Evolutionary conservation across 2,888 invertebrate species (phyloP), one percentile per base, ranked within the genome.

Genomic region (Ametastegia equiseti): DNA sequence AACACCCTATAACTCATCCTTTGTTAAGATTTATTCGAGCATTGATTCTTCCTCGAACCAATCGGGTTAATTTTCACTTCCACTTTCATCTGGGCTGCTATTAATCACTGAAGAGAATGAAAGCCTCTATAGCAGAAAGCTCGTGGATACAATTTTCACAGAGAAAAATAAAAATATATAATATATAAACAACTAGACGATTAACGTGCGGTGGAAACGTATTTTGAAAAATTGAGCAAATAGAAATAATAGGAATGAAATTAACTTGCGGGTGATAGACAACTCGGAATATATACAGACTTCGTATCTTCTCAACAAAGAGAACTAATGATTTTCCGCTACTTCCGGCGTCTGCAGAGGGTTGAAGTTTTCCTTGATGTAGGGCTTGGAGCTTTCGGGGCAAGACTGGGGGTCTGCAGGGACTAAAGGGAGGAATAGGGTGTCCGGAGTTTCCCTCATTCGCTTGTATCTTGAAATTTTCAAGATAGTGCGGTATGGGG

Each of bases 11-110:
- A 84, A 85, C 82, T 86, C 86, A 85, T 85, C 86, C 77, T 83
- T 83, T 65, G 75, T 50, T 81, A 78, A 84, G 88, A 88, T 88
- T 86, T 88, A 88, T 86, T 85, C 84, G 83, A 73, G 85, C 85
- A 86, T 88, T 87, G 87, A 88, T 88, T 87, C 85, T 83, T 84
- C 84, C 81, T 83, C 78, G 82, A 81, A 81, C 79, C 84, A 86
- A 87, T 86, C 85, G 86, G 86, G 87, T 88, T 87, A 88, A 87
- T 89, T 88, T 86, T 86, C 86, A 84, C 85, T 84, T 82, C 85
- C 82, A 73, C 81, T 79, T 71, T 54, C 82, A 30, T 27, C 27
- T 30, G 15, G 27, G 15, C 60, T 60, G 33, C 47, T 65, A 67
- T 80, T 80, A 9, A 80, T 71, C 47, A 30, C 42, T 71, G 7